A percentile compares a stretch with the other conserved stretches of the same genome.
Evolutionary conservation across 2,113 vertebrate genomes (phyloP).

Genomic region (Gallinago undulata): DNA sequence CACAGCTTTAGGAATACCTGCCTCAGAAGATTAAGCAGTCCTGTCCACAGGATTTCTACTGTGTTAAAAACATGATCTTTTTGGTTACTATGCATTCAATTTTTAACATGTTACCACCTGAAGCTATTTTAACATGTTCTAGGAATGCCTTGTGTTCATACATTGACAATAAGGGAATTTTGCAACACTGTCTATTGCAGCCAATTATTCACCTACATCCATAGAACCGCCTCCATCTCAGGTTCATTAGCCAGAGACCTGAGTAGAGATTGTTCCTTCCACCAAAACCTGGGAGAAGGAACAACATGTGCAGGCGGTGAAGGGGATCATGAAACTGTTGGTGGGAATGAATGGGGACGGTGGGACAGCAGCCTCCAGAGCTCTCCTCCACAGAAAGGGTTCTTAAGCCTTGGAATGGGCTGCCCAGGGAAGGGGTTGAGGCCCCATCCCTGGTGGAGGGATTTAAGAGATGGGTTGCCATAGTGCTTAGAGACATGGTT

Average conservation of each 20-base stretch:
- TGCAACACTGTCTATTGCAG: background rate
- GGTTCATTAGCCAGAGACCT: background rate
- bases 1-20: rapidly evolving
- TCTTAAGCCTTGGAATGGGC: no score
- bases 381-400: no score
- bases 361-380: no score
- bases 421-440: no score
- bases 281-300: background rate
- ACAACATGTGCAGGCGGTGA: rapidly evolving
- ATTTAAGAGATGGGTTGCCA: no score
- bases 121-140: background rate
- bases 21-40: background rate
- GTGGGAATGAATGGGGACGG: no score
- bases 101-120: background rate
- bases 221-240: rapidly evolving
- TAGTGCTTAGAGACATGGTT: no score
- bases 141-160: background rate
- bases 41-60: background rate
- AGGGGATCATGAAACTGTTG: background rate
- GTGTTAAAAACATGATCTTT: background rate
- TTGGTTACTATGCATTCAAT: background rate
- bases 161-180: rapidly evolving
- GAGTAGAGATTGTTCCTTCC: background rate
- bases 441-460: no score
- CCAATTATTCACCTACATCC: background rate